Conservation (phyloP, 1,140 invertebrate species). For the Lucilia sericata region DNA sequence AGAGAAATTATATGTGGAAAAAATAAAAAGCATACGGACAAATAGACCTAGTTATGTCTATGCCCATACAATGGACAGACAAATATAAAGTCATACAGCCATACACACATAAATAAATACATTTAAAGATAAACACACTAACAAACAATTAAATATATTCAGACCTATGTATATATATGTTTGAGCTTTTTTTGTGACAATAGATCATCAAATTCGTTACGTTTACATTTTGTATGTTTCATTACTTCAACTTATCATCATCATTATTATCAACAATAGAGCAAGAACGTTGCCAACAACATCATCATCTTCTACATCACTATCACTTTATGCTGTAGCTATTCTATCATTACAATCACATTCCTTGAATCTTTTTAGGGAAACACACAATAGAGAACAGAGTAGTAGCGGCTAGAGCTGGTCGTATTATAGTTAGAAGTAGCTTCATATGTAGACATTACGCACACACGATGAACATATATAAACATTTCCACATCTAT, state of each 20-base stretch:
- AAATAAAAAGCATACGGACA: background rate
- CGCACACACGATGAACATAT: background rate
- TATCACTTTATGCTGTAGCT: background rate
- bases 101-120: too few species aligned
- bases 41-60: background rate
- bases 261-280: background rate
- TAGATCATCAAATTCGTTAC: slow-evolving; percentile 51
- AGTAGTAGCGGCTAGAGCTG: background rate
- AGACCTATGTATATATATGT: background rate
- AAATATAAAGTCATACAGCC: background rate
- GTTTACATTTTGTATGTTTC: slow-evolving; percentile 43
- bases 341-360: slow-evolving; percentile 16
- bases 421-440: too few species aligned
- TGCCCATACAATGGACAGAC: background rate
- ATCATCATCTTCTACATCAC: background rate
- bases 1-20: background rate
- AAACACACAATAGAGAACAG: background rate
- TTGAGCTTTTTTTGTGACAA: slow-evolving; percentile 42
- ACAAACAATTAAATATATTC: background rate
- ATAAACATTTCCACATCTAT: background rate
- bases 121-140: background rate
- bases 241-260: slow-evolving; percentile 18
- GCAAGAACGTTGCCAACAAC: background rate
- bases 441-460: background rate
- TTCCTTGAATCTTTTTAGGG: background rate